phyloP scores from a whole-genome alignment of 2,113 vertebrate species.

The Protobothrops flavoviridis region DNA sequence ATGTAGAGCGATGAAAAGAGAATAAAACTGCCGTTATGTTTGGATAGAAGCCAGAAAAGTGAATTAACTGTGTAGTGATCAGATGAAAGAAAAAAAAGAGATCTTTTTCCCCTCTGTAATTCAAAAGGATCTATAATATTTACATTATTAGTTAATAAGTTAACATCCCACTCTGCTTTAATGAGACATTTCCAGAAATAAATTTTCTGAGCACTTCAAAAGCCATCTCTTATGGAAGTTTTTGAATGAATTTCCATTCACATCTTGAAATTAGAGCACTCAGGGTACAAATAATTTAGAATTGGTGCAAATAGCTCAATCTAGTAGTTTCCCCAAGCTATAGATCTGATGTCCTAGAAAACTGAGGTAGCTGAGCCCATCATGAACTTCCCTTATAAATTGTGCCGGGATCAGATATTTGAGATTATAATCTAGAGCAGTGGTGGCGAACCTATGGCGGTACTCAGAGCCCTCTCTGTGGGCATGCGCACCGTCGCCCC shows the following conservation, averaged over 20 bases:
- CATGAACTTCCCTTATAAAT: background rate
- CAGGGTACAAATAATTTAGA: background rate
- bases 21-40: constrained; percentile 42
- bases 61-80: constrained; percentile 55
- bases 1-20: constrained; percentile 44
- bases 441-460: too few relatives aligned
- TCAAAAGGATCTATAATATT: constrained; percentile 40
- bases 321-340: background rate
- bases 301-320: background rate
- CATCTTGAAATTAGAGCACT: background rate
- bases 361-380: too few relatives aligned
- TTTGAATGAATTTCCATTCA: background rate
- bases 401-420: background rate
- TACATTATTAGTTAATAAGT: constrained; percentile 49
- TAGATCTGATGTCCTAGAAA: background rate
- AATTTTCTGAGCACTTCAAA: constrained; percentile 23
- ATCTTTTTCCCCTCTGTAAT: constrained; percentile 11
- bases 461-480: too few relatives aligned
- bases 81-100: constrained; percentile 40
- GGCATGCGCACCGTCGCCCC: too few relatives aligned
- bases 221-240: background rate
- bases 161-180: constrained; percentile 52
- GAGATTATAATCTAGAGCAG: background rate
- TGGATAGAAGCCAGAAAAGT: constrained; percentile 43
- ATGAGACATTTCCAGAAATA: constrained; percentile 60